Conservation (phyloP, 2,888 invertebrate species). For the Theretra japonica region DNA sequence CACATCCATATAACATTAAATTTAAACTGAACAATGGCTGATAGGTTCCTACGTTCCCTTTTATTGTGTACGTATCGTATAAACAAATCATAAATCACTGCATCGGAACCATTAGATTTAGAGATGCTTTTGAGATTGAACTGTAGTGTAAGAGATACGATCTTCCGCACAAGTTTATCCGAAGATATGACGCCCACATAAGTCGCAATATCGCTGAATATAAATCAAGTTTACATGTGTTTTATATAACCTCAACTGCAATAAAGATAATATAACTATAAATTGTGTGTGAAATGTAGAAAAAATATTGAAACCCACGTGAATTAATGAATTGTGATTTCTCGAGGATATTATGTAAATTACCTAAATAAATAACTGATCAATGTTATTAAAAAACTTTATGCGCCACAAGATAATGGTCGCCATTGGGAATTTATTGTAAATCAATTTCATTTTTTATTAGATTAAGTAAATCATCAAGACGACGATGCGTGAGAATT, state of each 20-base stretch:
- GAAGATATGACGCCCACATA: conserved; percentile 43
- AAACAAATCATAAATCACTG: conserved; percentile 68
- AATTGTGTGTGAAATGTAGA: conserved; percentile 11
- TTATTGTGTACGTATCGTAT: conserved; percentile 51
- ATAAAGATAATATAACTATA: conserved; percentile 19
- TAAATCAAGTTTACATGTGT: conserved; percentile 53
- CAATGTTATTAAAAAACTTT: neutral
- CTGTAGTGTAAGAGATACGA: conserved; percentile 54
- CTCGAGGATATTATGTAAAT: neutral
- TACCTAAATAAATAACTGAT: neutral
- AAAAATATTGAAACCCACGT: neutral
- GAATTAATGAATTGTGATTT: neutral
- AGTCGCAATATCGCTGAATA: conserved; percentile 40
- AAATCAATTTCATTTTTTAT: neutral
- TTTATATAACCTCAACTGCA: conserved; percentile 48
- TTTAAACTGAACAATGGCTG: conserved; percentile 14
- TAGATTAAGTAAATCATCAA: neutral
- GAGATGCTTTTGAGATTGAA: conserved; percentile 60
- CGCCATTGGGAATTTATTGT: neutral
- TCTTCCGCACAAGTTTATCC: conserved; percentile 24
- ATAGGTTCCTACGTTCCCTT: conserved; percentile 55
- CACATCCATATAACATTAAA: conserved; percentile 16
- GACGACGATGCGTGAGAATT: neutral
- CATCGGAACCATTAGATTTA: conserved; percentile 60
- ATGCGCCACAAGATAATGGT: too few relatives aligned